Conservation (phyloP, 2,113 vertebrate species). For the Taurulus bubalis region DNA sequence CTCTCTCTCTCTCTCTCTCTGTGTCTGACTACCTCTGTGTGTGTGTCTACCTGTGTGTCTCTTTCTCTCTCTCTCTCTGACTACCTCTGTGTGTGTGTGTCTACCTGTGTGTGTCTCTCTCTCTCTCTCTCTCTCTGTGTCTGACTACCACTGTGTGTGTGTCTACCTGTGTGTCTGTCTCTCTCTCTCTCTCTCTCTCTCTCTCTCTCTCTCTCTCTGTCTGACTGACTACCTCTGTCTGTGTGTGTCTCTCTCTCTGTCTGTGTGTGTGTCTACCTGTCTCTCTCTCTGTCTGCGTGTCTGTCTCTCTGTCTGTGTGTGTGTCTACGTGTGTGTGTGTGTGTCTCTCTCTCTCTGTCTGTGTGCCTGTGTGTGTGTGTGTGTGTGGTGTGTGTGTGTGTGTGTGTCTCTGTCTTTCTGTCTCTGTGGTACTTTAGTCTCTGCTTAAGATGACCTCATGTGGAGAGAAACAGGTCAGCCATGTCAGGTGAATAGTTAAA, state of each 20-base stretch:
- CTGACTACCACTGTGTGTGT: not conserved
- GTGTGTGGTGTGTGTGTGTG: no score
- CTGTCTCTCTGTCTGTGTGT: not conserved
- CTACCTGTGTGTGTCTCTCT: slow-evolving; percentile 50
- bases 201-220: not conserved
- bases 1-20: not conserved
- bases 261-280: no score
- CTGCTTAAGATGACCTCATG: slow-evolving; percentile 46
- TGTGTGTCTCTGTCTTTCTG: no score
- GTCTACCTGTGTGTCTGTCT: no score
- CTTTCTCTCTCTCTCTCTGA: not conserved
- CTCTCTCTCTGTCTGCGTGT: not conserved
- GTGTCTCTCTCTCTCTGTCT: not conserved
- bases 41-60: not conserved
- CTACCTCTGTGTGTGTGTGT: no score
- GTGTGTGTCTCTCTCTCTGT: not conserved
- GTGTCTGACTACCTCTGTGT: no score
- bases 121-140: not conserved
- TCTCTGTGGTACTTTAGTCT: slow-evolving; percentile 21
- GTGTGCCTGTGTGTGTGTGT: not conserved
- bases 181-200: not conserved
- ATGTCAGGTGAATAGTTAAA: slow-evolving; percentile 62
- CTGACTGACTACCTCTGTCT: no score
- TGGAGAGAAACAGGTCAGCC: slow-evolving; percentile 43
- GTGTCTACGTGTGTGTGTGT: no score